Evolutionary conservation across 1,140 invertebrate species (phyloP).

Genomic region (Dolichoris vasculosae): DNA sequence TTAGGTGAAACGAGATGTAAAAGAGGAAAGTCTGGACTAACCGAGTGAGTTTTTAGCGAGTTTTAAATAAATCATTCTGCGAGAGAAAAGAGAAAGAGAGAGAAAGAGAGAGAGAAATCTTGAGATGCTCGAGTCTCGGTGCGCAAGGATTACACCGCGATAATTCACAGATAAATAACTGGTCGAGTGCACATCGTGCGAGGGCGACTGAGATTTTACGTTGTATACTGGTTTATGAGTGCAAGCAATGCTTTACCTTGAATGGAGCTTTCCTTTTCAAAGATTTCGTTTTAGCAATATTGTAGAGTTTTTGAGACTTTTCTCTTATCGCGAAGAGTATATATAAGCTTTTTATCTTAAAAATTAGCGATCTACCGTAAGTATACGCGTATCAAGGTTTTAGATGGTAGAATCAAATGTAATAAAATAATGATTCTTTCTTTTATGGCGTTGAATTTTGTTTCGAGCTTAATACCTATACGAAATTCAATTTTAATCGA

Average conservation of each 20-base stretch:
- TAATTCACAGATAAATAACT: conserved; percentile 50
- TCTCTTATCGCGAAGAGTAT: not conserved
- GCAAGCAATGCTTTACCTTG: not conserved
- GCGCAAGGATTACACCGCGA: conserved; percentile 23
- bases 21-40: not conserved
- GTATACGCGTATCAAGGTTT: not conserved
- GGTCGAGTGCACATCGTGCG: conserved; percentile 16
- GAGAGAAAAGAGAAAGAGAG: not conserved
- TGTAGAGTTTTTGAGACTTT: not conserved
- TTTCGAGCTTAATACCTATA: not conserved
- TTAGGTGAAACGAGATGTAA: not conserved
- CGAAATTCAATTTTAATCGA: not conserved
- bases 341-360: not conserved
- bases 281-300: conserved; percentile 14
- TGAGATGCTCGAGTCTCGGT: not conserved
- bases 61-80: not conserved
- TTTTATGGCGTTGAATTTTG: not conserved
- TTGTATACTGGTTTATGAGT: conserved; percentile 21
- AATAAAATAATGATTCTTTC: not conserved
- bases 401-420: not conserved
- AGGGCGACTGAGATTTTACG: conserved; percentile 22
- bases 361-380: not conserved
- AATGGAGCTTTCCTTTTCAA: not conserved
- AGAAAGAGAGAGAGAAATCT: not conserved
- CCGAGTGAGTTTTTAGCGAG: not conserved